Base-by-base conservation (phyloP, 2,888 invertebrate species). In the Bedellia somnulentella region DNA sequence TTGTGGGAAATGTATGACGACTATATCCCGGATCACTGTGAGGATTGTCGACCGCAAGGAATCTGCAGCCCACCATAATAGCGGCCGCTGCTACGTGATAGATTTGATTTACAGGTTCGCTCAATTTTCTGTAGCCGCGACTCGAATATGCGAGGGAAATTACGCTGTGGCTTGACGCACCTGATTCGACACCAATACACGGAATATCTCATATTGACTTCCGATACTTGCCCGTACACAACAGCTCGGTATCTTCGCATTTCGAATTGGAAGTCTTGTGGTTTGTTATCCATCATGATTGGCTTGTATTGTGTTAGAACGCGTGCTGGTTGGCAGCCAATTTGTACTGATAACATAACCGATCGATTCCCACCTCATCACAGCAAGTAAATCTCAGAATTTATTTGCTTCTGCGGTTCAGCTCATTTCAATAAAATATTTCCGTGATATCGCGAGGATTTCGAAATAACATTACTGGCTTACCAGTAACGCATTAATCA, bases 21-120 rank as follows among this genome's bases (percentile, higher is more conserved):
- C 37, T 40, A 35, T 15, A 15, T 18, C 37, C 34, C 37, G 38
- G 35, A 40, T 38, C 37, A 37, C 43, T 42, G 48, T 42, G 43
- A 45, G 42, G 44, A 46, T 45, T 47, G 52, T 49, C 47, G 57
- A 67, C 64, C 68, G 57, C 67, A 66, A 59, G 59, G 54, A 58
- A 59, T 60, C 49, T 49, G 48, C 48, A 46, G 47, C 49, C 48
- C 46, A 48, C 53, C 48, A 49, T 64, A 66, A 64, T 67, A 59
- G 60, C 54, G 49, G 57, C 50, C 48, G 49, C 47, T 51, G 46
- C 59, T 57, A 63, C 67, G 61, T 66, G 62, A 64, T 67, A 62
- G 59, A 66, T 71, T 62, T 57, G 55, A 61, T 71, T 70, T 71
- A 67, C 64, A 64, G 67, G 59, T 71, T 68, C 47, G 48, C 61